Percentiles rank a stretch among this genome's conserved stretches.
These are phyloP conservation scores for Chiridota heheva DNA, from an alignment of 35 echinoderm and acorn worm genomes.

Conservation along the genomic window DNA sequence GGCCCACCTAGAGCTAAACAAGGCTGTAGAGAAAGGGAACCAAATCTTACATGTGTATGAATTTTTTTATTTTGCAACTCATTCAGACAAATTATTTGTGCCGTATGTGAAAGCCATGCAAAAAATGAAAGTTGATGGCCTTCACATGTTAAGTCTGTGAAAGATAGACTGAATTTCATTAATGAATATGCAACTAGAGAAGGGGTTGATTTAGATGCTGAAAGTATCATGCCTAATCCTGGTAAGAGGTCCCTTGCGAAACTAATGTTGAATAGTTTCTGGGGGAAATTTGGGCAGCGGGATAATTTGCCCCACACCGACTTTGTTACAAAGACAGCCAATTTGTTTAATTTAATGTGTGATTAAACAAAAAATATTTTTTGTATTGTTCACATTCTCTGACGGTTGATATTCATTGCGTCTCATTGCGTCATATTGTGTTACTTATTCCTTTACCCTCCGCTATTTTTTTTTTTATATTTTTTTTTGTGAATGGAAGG, in stretches of 20 bases:
- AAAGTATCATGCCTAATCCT: constrained; percentile 22
- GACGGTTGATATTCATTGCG: no score
- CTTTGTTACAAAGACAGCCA: not conserved
- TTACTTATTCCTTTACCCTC: no score
- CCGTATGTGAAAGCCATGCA: no score
- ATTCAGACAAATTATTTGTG: constrained; percentile 1
- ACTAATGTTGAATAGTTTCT: constrained; percentile 50
- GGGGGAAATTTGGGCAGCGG: constrained; percentile 66
- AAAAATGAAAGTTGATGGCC: constrained; percentile 34
- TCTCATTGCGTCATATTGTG: no score
- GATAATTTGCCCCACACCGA: constrained; percentile 27
- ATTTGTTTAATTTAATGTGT: not conserved
- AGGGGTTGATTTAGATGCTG: constrained; percentile 16
- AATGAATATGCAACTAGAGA: constrained; percentile 12
- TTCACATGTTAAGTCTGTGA: constrained; percentile 14
- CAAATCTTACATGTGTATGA: not conserved
- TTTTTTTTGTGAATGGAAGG: no score
- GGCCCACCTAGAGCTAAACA: no score
- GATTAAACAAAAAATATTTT: not conserved
- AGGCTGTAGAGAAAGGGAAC: constrained; percentile 36
- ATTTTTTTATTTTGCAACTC: constrained; percentile 22
- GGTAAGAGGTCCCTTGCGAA: constrained; percentile 39
- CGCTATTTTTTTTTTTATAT: no score
- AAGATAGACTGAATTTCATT: constrained; percentile 24
- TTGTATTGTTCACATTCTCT: no score